Conservation (phyloP, 2,113 vertebrate genomes). For the Tachysurus fulvidraco region DNA sequence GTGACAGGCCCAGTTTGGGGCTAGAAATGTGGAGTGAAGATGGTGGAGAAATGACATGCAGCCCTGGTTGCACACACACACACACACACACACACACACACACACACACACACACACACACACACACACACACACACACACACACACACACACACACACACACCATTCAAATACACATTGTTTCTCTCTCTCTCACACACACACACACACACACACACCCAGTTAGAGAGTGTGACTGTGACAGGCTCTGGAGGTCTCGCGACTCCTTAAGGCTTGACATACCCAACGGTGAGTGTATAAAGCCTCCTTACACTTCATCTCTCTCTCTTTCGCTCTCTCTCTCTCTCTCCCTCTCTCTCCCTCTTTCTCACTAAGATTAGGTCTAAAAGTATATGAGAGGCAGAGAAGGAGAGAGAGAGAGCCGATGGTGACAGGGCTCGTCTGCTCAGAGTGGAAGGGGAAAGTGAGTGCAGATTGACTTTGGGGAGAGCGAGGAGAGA, state of each 20-base stretch:
- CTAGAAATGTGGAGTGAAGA: slow-evolving; percentile 48
- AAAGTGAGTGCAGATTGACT: slow-evolving; percentile 50
- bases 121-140: slow-evolving; percentile 34
- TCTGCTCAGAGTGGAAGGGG: slow-evolving; percentile 44
- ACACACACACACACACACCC: slow-evolving; percentile 34
- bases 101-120: slow-evolving; percentile 22
- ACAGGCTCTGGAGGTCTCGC: slow-evolving; percentile 58
- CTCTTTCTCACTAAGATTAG: slow-evolving; percentile 37
- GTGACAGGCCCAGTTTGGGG: slow-evolving; percentile 60
- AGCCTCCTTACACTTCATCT: slow-evolving; percentile 32
- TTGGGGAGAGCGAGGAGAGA: slow-evolving; percentile 28
- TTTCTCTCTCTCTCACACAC: not conserved
- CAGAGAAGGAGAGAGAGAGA: slow-evolving; percentile 35
- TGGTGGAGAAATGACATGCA: slow-evolving; percentile 51
- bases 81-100: slow-evolving; percentile 13
- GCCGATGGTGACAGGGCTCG: slow-evolving; percentile 53
- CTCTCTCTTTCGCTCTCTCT: slow-evolving; percentile 11
- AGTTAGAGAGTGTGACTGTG: slow-evolving; percentile 37
- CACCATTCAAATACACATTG: slow-evolving; percentile 3
- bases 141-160: slow-evolving; percentile 12
- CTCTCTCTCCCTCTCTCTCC: slow-evolving; percentile 8
- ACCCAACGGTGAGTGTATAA: slow-evolving; percentile 54
- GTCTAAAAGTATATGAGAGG: slow-evolving; percentile 41
- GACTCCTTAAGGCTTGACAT: slow-evolving; percentile 54
- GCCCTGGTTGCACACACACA: slow-evolving; percentile 30